phyloP scores from a whole-genome alignment of 2,888 invertebrate species.

The Clitarchus hookeri region DNA sequence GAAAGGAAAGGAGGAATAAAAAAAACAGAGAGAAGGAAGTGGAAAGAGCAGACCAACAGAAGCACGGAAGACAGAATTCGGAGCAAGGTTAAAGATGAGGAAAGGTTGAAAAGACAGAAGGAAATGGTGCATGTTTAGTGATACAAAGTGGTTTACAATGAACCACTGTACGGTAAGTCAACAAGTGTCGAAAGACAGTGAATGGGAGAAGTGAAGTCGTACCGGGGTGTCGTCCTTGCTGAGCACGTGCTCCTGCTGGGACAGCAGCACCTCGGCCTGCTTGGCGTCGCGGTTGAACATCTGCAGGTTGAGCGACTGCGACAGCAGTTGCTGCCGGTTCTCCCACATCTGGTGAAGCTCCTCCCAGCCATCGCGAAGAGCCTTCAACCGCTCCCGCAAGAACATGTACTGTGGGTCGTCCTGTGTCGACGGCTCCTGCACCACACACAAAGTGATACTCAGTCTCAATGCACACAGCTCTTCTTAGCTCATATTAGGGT shows the following conservation, averaged over 20 bases:
- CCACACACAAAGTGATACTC: not conserved
- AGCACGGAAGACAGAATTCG: too few species aligned
- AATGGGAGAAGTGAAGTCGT: constrained; percentile 45
- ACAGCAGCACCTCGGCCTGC: constrained; percentile 95
- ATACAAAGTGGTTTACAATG: not conserved
- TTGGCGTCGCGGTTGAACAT: constrained; percentile 95
- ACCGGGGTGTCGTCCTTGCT: constrained; percentile 95
- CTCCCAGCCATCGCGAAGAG: constrained; percentile 98
- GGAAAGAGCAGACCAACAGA: too few species aligned
- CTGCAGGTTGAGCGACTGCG: constrained; percentile 93
- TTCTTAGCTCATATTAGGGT: too few species aligned
- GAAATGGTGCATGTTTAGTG: not conserved
- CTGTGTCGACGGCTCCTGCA: constrained; percentile 76
- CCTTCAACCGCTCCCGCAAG: constrained; percentile 95
- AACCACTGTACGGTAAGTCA: not conserved
- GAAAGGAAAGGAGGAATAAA: too few species aligned
- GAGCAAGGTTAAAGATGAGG: too few species aligned
- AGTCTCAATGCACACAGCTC: too few species aligned
- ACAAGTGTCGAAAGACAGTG: not conserved
- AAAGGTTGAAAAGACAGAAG: too few species aligned
- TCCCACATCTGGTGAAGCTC: constrained; percentile 99
- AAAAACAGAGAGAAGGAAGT: too few species aligned
- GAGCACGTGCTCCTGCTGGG: constrained; percentile 97
- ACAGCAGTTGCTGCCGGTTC: constrained; percentile 91
- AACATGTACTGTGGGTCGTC: constrained; percentile 99